phyloP scores from a whole-genome alignment of 2,888 invertebrate genomes.

The Orthosia incerta region DNA sequence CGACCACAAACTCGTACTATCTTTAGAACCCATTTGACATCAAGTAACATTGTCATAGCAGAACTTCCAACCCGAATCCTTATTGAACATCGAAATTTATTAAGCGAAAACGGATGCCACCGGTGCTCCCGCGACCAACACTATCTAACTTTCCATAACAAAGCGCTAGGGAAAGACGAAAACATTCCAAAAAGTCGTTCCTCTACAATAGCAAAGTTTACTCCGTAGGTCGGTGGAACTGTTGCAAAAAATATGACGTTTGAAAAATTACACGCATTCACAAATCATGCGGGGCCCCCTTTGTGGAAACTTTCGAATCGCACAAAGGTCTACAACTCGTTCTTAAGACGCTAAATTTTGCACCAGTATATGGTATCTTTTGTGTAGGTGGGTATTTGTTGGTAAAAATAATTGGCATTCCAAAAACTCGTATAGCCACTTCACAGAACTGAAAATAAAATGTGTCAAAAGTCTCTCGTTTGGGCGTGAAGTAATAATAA shows the following conservation, averaged over 20 bases:
- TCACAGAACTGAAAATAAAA: constrained; percentile 62
- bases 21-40: constrained; percentile 63
- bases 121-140: constrained; percentile 79
- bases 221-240: constrained; percentile 84
- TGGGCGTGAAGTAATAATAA: constrained; percentile 80
- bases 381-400: constrained; percentile 68
- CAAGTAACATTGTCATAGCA: constrained; percentile 64
- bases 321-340: constrained; percentile 87
- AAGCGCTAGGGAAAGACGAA: constrained; percentile 79
- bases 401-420: constrained; percentile 62
- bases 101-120: constrained; percentile 76
- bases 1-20: constrained; percentile 58
- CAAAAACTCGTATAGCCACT: constrained; percentile 40
- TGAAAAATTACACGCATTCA: constrained; percentile 91
- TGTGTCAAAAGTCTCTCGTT: constrained; percentile 72
- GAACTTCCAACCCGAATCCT: constrained; percentile 69
- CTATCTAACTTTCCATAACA: constrained; percentile 84
- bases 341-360: constrained; percentile 82
- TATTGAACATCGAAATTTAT: constrained; percentile 76
- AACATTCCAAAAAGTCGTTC: constrained; percentile 83
- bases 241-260: constrained; percentile 90
- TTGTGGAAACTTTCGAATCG: constrained; percentile 86
- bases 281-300: constrained; percentile 89
- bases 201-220: constrained; percentile 88
- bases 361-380: constrained; percentile 73